Percentiles rank a stretch among this genome's conserved stretches.
These are phyloP conservation scores for Sterna hirundo DNA, from an alignment of 2,113 vertebrate species.

Conservation along the genomic window DNA sequence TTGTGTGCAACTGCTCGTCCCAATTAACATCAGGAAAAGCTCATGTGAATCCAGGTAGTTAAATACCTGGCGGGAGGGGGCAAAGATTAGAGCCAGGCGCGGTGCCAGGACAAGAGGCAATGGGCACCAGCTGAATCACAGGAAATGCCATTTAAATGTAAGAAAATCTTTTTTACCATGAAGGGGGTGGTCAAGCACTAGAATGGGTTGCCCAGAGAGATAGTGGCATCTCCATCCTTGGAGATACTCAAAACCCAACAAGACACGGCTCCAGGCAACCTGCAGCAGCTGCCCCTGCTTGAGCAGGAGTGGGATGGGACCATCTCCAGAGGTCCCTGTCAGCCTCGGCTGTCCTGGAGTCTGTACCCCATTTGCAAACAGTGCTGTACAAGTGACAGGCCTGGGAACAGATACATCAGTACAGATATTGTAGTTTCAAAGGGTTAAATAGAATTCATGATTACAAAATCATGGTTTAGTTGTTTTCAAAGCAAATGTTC, in stretches of 20 bases:
- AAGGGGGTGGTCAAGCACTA: not conserved
- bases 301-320: not conserved
- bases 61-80: not conserved
- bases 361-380: not conserved
- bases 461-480: not conserved
- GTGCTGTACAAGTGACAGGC: accelerated
- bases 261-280: accelerated
- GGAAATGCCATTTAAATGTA: not conserved
- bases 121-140: not conserved
- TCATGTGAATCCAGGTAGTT: not conserved
- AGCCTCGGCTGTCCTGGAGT: not conserved
- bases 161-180: not conserved
- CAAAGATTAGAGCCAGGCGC: not conserved
- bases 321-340: not conserved
- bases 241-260: not conserved
- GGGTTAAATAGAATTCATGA: not conserved
- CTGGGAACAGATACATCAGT: not conserved
- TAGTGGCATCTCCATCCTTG: not conserved
- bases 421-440: not conserved
- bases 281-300: not conserved
- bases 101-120: not conserved
- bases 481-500: not conserved
- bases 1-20: not conserved
- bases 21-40: not conserved
- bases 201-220: not conserved